A percentile compares a stretch with the other conserved stretches of the same genome.
phyloP scores from a whole-genome alignment of 2,797 vertebrate genomes.

The Furcifer pardalis region DNA sequence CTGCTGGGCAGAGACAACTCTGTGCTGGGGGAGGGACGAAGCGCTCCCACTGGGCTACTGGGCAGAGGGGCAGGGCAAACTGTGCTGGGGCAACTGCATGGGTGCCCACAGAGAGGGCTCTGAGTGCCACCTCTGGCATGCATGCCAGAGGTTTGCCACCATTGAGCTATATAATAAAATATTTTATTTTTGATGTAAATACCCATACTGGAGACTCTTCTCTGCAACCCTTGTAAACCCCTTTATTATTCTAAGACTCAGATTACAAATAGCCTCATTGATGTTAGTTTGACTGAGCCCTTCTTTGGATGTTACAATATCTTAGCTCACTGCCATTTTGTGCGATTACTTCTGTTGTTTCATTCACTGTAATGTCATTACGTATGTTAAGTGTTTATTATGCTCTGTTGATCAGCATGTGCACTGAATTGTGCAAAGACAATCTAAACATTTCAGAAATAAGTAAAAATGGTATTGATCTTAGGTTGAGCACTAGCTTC shows the following conservation, averaged over 20 bases:
- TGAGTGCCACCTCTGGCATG: no score
- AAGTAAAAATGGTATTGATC: constrained; percentile 15
- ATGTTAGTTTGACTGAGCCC: neutral
- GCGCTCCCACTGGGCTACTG: no score
- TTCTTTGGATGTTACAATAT: neutral
- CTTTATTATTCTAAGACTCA: neutral
- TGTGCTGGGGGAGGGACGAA: no score
- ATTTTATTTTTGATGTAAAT: neutral
- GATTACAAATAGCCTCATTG: neutral
- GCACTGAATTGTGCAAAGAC: constrained; percentile 4
- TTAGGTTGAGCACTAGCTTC: neutral
- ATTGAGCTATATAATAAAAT: no score
- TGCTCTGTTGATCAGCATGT: neutral
- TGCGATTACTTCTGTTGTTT: neutral
- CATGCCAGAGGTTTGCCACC: no score
- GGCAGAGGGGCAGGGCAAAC: no score
- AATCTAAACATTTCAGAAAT: neutral
- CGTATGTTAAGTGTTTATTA: constrained; percentile 5
- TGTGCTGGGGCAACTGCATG: no score
- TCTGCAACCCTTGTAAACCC: neutral
- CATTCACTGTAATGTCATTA: neutral
- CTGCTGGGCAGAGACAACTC: no score
- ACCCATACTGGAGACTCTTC: neutral
- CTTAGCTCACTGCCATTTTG: neutral
- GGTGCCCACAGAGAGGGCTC: no score